These are phyloP conservation scores for Aptenodytes forsteri DNA, from an alignment of 2,113 vertebrate genomes.

Conservation along the genomic window DNA sequence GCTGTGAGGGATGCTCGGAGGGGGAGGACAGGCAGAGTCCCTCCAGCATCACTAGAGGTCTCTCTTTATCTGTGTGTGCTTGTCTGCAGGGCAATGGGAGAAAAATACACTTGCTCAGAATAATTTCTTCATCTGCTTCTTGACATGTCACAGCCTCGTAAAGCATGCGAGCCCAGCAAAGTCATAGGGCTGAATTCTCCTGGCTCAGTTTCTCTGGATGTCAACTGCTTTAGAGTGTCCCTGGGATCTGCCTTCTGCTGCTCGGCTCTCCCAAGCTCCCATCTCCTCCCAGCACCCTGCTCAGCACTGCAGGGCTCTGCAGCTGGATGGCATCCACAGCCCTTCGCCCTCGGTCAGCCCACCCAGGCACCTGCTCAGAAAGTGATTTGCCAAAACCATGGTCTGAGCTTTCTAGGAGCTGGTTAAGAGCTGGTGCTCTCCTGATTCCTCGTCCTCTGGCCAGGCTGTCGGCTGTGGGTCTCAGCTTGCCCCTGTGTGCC, in stretches of 20 bases:
- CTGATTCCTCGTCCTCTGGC: background rate
- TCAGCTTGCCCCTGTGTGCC: background rate
- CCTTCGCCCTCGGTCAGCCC: background rate
- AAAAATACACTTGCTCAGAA: constrained; percentile 60
- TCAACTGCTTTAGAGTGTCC: background rate
- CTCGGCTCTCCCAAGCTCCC: background rate
- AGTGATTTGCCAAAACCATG: background rate
- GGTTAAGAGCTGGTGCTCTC: background rate
- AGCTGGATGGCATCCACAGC: accelerated
- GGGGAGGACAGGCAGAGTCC: constrained; percentile 27
- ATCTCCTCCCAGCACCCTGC: background rate
- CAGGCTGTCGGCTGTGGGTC: background rate
- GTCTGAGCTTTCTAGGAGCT: background rate
- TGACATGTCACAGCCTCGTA: constrained; percentile 10
- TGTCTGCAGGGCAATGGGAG: constrained; percentile 9
- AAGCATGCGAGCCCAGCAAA: background rate
- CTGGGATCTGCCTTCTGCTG: background rate
- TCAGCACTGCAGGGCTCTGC: background rate
- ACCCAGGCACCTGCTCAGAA: background rate
- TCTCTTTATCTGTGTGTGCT: constrained; percentile 67
- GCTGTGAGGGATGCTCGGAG: constrained; percentile 7
- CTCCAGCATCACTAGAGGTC: constrained; percentile 71
- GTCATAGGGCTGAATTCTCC: background rate
- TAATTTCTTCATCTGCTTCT: constrained; percentile 65
- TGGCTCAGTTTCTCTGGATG: background rate